Evolutionary conservation across 1,140 invertebrate species (phyloP).

Genomic region (Papilio polyxenes): DNA sequence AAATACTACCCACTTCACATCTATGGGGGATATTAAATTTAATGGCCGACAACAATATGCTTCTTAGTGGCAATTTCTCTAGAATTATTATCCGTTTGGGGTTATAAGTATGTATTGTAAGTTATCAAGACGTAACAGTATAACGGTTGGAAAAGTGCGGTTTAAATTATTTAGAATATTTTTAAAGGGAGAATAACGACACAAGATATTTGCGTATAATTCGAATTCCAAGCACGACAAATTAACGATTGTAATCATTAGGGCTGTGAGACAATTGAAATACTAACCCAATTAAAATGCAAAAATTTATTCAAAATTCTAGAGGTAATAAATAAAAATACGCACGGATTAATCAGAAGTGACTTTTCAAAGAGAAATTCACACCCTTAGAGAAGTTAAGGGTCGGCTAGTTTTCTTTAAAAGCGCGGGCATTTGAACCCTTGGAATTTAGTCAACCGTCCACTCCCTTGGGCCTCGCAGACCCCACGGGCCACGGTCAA

Average conservation of each 20-base stretch:
- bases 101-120: conserved; percentile 60
- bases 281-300: neutral
- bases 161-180: neutral
- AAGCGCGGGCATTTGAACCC: conserved; percentile 70
- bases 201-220: neutral
- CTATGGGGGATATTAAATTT: conserved; percentile 51
- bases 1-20: conserved; percentile 50
- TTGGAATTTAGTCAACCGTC: conserved; percentile 72
- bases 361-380: conserved; percentile 70
- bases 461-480: conserved; percentile 57
- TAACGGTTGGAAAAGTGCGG: conserved; percentile 25
- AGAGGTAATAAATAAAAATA: conserved; percentile 1
- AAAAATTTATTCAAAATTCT: neutral
- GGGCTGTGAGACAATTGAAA: neutral
- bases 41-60: conserved; percentile 39
- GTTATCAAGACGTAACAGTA: conserved; percentile 44
- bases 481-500: conserved; percentile 74
- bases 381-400: conserved; percentile 64
- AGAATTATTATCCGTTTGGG: conserved; percentile 51
- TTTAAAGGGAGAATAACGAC: neutral
- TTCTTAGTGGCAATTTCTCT: conserved; percentile 43
- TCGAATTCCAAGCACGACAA: neutral
- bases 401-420: conserved; percentile 75
- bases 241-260: too few species aligned
- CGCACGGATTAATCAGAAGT: conserved; percentile 32